Conservation (phyloP, 2,888 invertebrate species). For the Bombylius discolor region DNA sequence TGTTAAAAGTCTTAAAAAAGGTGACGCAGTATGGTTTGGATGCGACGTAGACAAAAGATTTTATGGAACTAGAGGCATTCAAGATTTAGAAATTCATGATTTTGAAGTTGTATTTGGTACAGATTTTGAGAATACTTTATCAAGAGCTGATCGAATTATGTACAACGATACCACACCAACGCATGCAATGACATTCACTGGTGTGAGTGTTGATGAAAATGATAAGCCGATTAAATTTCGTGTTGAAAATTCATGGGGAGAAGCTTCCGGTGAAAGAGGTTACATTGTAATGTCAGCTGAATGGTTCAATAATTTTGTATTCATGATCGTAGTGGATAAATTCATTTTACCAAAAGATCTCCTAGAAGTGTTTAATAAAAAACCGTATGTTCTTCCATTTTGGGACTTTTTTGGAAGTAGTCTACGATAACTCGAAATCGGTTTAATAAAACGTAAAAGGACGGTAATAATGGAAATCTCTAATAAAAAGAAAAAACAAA, state of each 20-base stretch:
- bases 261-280: conserved; percentile 75
- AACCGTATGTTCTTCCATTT: conserved; percentile 68
- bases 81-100: conserved; percentile 65
- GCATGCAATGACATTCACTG: conserved; percentile 86
- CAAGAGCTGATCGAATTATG: conserved; percentile 67
- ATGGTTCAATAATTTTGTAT: conserved; percentile 81
- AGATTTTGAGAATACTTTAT: conserved; percentile 59
- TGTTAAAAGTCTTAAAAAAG: conserved; percentile 60
- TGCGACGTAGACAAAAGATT: conserved; percentile 77
- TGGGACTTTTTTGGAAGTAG: conserved; percentile 48
- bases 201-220: conserved; percentile 57
- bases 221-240: conserved; percentile 62
- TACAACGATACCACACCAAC: conserved; percentile 85
- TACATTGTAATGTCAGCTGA: conserved; percentile 69
- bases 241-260: conserved; percentile 88
- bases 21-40: conserved; percentile 87
- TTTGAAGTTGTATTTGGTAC: conserved; percentile 71
- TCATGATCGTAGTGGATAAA: conserved; percentile 80
- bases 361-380: conserved; percentile 59
- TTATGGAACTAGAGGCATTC: conserved; percentile 62
- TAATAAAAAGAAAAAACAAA: no score
- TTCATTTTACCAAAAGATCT: conserved; percentile 63
- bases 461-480: no score
- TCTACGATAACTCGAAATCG: no score
- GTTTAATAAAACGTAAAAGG: no score